Conservation (phyloP, 2,888 invertebrate genomes). For the Macrophya alboannulata region DNA sequence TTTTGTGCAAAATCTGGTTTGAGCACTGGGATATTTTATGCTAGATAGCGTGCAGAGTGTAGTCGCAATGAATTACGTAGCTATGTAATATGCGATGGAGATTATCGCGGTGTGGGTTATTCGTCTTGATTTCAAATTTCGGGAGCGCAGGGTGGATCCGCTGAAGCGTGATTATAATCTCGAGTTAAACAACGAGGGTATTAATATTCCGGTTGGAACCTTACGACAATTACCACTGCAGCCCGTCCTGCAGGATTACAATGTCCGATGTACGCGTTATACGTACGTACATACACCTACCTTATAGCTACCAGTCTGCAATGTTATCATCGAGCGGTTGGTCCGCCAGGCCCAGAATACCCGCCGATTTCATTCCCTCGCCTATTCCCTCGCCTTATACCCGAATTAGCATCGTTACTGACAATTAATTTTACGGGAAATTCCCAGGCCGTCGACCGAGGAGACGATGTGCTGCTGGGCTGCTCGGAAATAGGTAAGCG, state of each 20-base stretch:
- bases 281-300: too few species aligned
- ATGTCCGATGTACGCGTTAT: slow-evolving; percentile 21
- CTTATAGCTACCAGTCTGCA: slow-evolving; percentile 12
- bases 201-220: slow-evolving; percentile 44
- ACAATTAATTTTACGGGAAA: slow-evolving; percentile 44
- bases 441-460: not conserved
- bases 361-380: not conserved
- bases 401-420: slow-evolving; percentile 46
- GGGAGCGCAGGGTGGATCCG: not conserved
- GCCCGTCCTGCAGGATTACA: slow-evolving; percentile 46
- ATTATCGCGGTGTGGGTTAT: not conserved
- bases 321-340: slow-evolving; percentile 46
- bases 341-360: not conserved
- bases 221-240: slow-evolving; percentile 23
- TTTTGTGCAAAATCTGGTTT: not conserved
- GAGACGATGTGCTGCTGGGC: not conserved
- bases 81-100: not conserved
- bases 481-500: not conserved
- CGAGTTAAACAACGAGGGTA: not conserved
- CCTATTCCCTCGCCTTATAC: slow-evolving; percentile 8
- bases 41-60: too few species aligned
- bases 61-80: too few species aligned
- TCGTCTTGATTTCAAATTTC: not conserved
- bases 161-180: slow-evolving; percentile 3
- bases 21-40: too few species aligned